Base-by-base conservation (phyloP, 2,113 vertebrate genomes). In the Larimichthys crocea region DNA sequence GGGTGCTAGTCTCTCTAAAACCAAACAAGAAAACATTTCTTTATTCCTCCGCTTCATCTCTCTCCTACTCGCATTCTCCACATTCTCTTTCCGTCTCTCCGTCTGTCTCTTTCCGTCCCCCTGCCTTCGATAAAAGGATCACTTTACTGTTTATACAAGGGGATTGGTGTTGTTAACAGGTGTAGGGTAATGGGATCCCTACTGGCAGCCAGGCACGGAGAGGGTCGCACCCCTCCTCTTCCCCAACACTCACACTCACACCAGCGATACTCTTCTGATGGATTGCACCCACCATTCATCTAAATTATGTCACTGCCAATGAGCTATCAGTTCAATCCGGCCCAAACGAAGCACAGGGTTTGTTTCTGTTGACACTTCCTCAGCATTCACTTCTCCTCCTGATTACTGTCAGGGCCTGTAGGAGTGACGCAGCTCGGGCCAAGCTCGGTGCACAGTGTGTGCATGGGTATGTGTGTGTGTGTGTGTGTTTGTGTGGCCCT, bases 221-320 rank as follows among this genome's bases (percentile, higher is more conserved):
- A 88, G 88, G 89, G 87, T 91, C 69, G 68, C 76, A 77, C 80
- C 86, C 88, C 89, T 86, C 91, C 87, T 79, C 46, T 82, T 85
- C 76, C 70, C 83, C 72, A 40, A 46, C 14, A 71, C 87, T 82
- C 91, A 72, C 48, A 81, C 89, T 87, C 84, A 63, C 40, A 87
- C 91, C 78, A 87, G 88, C 73, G 82, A 85, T 92, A 92, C 85
- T 89, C 89, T 84, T 85, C 95, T 95, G 95, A 95, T 92, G 94
- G 95, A 95, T 96, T 94, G 92, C 93, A 91, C 93, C 79, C 93
- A 90, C 96, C 95, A 96, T 96, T 94, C 95, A 95, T 96, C 96
- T 96, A 95, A 95, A 97, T 97, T 95, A 96, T 95, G 96, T 95
- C 96, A 92, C 93, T 20, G 92, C 92, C 94, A 94, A 94, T 94